Conservation (phyloP, 2,888 invertebrate genomes). For the Cremastinae sp. region DNA sequence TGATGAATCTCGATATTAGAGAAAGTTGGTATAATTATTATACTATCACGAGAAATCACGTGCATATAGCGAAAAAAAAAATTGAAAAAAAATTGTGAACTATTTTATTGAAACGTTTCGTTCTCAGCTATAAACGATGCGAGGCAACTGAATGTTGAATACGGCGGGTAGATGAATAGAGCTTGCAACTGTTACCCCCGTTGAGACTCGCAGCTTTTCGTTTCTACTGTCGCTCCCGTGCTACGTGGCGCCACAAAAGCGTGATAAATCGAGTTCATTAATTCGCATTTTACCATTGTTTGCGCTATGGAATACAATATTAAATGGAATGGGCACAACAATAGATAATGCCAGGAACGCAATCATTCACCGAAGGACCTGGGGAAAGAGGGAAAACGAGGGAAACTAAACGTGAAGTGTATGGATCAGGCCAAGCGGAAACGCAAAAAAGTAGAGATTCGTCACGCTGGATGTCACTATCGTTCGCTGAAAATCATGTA, state of each 20-base stretch:
- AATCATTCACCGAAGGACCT: conserved; percentile 73
- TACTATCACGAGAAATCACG: neutral
- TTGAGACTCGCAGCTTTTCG: conserved; percentile 60
- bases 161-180: conserved; percentile 40
- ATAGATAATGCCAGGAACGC: conserved; percentile 78
- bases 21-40: neutral
- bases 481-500: neutral
- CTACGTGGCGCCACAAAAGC: conserved; percentile 78
- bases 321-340: conserved; percentile 79
- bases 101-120: conserved; percentile 22
- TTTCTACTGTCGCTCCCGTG: conserved; percentile 70
- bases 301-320: conserved; percentile 80
- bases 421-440: conserved; percentile 31
- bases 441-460: conserved; percentile 50
- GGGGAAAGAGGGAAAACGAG: conserved; percentile 20
- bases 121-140: conserved; percentile 47
- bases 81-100: conserved; percentile 1
- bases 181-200: conserved; percentile 47
- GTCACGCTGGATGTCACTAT: conserved; percentile 32
- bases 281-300: conserved; percentile 81
- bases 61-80: neutral
- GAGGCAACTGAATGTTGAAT: conserved; percentile 31
- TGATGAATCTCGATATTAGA: too few relatives aligned
- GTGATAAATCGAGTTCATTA: conserved; percentile 80
- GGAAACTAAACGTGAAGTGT: conserved; percentile 46